Percentiles rank a stretch among this genome's conserved stretches.
These are phyloP conservation scores for Ascaphus truei DNA, from an alignment of 2,113 vertebrate species.

Conservation along the genomic window DNA sequence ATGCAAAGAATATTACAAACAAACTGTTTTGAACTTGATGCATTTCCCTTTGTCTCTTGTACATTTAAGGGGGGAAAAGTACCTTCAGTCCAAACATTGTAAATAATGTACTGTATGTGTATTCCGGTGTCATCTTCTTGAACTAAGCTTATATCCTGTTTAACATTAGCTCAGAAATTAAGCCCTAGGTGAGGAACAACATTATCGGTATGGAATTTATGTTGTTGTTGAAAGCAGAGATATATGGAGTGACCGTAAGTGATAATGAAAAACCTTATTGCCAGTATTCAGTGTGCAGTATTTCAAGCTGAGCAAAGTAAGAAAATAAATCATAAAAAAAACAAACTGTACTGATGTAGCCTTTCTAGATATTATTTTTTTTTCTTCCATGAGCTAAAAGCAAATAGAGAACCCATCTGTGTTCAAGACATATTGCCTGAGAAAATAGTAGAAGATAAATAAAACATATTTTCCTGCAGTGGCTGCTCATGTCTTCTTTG, in stretches of 20 bases:
- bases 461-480: conserved; percentile 5
- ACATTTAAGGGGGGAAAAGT: no score
- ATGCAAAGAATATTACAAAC: no score
- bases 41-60: no score
- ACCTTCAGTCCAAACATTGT: no score
- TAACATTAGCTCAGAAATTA: background rate
- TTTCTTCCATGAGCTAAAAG: conserved; percentile 8
- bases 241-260: conserved; percentile 23
- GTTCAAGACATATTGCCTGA: background rate
- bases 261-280: conserved; percentile 33
- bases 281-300: background rate
- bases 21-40: no score
- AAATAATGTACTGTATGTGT: no score
- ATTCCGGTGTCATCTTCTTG: background rate
- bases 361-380: conserved; percentile 6
- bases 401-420: background rate
- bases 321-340: background rate
- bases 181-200: background rate
- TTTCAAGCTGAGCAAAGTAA: background rate
- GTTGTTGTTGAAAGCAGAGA: conserved; percentile 17
- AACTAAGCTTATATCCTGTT: background rate
- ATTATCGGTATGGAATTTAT: background rate
- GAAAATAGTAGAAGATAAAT: conserved; percentile 11
- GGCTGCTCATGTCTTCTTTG: background rate
- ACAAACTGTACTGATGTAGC: background rate